Conservation (phyloP, 2,797 vertebrate genomes). For the Coreius guichenoti region DNA sequence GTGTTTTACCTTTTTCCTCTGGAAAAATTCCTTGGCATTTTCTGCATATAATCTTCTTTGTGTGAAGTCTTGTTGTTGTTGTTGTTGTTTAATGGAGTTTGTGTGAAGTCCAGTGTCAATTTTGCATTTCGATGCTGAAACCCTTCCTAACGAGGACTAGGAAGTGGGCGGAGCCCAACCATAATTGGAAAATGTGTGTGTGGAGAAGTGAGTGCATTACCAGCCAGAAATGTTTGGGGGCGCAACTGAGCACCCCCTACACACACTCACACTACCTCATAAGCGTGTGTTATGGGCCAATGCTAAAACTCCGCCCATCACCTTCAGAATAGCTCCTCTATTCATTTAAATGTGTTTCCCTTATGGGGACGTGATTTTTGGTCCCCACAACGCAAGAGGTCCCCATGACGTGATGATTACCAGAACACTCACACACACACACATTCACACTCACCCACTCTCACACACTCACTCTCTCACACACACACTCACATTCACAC, state of each 20-base stretch:
- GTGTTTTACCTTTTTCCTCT: conserved; percentile 11
- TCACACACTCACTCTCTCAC: too few relatives aligned
- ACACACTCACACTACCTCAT: background rate
- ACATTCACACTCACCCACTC: too few relatives aligned
- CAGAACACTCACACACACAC: background rate
- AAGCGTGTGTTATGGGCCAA: background rate
- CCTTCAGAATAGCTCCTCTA: background rate
- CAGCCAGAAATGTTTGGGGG: background rate
- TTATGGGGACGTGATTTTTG: conserved; percentile 9
- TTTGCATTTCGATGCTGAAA: too few relatives aligned
- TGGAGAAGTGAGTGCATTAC: background rate
- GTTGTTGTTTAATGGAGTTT: too few relatives aligned
- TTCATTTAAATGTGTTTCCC: background rate
- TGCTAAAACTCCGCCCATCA: background rate
- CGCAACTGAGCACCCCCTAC: background rate
- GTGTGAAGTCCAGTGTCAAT: too few relatives aligned
- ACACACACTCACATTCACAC: too few relatives aligned
- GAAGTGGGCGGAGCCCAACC: background rate
- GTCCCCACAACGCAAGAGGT: conserved; percentile 9
- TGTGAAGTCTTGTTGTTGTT: too few relatives aligned
- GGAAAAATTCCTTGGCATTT: too few relatives aligned
- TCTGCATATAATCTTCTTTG: conserved; percentile 2
- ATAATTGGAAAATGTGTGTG: background rate
- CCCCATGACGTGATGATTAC: conserved; percentile 4
- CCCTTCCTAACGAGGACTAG: background rate